phyloP scores from a whole-genome alignment of 2,888 invertebrate genomes.

The Cetonia aurata region DNA sequence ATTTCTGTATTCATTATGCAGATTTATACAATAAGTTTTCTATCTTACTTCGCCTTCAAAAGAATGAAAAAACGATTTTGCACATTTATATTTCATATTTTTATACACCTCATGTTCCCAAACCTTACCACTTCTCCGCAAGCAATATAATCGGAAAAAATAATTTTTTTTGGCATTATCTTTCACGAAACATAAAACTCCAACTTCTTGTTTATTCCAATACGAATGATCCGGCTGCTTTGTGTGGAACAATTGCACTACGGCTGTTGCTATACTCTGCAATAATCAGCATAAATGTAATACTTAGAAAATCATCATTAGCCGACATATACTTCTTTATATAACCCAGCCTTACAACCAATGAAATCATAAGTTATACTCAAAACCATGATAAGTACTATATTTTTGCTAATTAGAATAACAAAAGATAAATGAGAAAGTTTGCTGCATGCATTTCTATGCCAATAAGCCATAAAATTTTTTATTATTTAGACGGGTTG shows the following conservation, averaged over 20 bases:
- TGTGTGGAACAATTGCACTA: conserved; percentile 89
- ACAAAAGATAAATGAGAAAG: too few species aligned
- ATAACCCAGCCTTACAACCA: too few species aligned
- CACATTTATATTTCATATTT: conserved; percentile 86
- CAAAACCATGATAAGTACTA: too few species aligned
- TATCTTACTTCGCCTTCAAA: conserved; percentile 90
- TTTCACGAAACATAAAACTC: conserved; percentile 91
- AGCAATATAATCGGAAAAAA: conserved; percentile 90
- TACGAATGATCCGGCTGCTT: conserved; percentile 84
- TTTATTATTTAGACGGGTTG: too few species aligned
- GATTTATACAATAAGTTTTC: conserved; percentile 52
- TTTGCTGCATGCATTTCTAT: too few species aligned
- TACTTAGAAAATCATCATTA: conserved; percentile 1
- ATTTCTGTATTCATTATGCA: conserved; percentile 30
- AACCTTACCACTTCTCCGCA: conserved; percentile 79
- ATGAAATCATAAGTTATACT: too few species aligned
- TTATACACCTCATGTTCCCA: conserved; percentile 98
- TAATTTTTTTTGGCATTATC: conserved; percentile 91
- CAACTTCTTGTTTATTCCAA: conserved; percentile 90
- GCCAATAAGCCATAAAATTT: too few species aligned
- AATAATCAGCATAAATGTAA: conserved; percentile 52
- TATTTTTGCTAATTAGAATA: too few species aligned
- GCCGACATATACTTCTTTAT: too few species aligned
- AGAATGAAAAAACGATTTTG: conserved; percentile 86
- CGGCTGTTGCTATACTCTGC: conserved; percentile 86